Evolutionary conservation across 2,888 invertebrate genomes (phyloP), one percentile per base, ranked within the genome.

Genomic region (Drosophila rellima): DNA sequence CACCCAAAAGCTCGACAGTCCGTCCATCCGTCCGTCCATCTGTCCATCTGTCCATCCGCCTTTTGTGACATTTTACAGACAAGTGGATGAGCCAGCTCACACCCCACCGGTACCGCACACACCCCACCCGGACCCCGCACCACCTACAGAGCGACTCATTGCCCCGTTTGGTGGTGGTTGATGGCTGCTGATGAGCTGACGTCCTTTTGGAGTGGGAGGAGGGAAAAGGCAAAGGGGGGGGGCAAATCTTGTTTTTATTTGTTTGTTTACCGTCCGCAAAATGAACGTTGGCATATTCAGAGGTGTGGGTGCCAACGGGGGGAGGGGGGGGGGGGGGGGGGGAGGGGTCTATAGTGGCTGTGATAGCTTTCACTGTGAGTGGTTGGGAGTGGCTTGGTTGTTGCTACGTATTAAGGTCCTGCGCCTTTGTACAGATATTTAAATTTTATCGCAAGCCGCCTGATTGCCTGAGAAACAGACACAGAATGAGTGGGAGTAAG

Each of bases 201-300:
- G 61, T 39, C 44, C 26, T 50, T n/a, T 40, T 42, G 60, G 29
- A 33, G 15, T 33, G 8, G 11, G 1, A 37, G 35, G 2, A 4
- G 2, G 26, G 4, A 1, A 15, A 20, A n/a, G 23, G 40, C 54
- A 1, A 2, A 7, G 17, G 44, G 35, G 7, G 48, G 13, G 74
- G 84, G 66, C 70, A 80, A 84, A 87, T 84, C 84, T 84, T 85
- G 84, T 85, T 85, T 85, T 85, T 85, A 85, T 85, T 85, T 85
- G 84, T 85, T 85, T 85, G 87, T 85, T 85, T 85, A 85, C 87
- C 84, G 82, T 87, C 87, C 84, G 80, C 84, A 87, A 87, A 87
- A 82, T 87, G 86, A 86, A 79, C 83, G 83, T 60, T 64, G 74
- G 71, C 74, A 74, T 52, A 29, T 55, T 20, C n/a, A 35, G 26